Evolutionary conservation across 2,113 vertebrate species (phyloP).

Genomic region (Chaetodon auriga): DNA sequence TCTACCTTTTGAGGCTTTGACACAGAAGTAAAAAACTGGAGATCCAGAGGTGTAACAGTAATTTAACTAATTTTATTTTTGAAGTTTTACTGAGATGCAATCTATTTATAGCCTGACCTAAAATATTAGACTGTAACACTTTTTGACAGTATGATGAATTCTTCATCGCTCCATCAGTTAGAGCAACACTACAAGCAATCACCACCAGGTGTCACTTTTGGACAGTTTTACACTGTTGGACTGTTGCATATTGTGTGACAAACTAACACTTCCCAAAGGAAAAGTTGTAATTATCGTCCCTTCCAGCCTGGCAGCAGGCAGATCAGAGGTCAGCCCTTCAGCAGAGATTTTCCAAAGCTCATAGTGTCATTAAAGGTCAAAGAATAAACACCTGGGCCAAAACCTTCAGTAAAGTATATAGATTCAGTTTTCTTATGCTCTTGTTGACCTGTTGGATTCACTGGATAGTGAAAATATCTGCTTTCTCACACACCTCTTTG

Average conservation of each 20-base stretch:
- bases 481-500: neutral
- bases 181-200: neutral
- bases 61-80: no score
- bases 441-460: neutral
- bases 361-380: neutral
- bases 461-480: neutral
- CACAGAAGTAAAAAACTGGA: no score
- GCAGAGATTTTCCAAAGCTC: neutral
- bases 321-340: neutral
- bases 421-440: neutral
- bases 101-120: no score
- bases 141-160: neutral
- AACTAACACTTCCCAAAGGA: neutral
- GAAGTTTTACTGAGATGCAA: neutral
- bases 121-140: neutral
- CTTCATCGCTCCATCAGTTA: neutral
- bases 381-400: neutral
- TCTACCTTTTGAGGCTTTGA: no score
- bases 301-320: neutral
- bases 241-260: neutral
- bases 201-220: constrained; percentile 65
- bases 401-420: neutral
- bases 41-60: no score
- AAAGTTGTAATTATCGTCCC: neutral
- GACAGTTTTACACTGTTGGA: neutral